phyloP scores from a whole-genome alignment of 2,888 invertebrate species.

The Hydrotaea diabolus region DNA sequence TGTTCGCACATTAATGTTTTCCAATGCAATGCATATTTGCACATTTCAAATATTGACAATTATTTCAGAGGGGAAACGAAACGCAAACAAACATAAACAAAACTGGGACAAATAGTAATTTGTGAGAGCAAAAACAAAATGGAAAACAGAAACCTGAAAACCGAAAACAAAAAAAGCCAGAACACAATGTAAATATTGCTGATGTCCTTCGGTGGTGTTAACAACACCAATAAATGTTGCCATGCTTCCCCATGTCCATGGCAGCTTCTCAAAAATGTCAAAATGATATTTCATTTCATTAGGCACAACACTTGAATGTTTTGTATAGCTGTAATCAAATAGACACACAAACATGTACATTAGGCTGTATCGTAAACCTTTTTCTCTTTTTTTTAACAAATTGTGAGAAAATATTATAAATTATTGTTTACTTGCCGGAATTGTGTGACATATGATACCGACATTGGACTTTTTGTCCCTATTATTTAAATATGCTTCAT shows the following conservation, averaged over 20 bases:
- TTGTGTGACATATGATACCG: too few species aligned
- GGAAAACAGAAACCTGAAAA: background rate
- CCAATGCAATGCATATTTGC: conserved; percentile 30
- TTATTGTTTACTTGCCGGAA: too few species aligned
- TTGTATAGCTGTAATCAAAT: background rate
- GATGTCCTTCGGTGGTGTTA: background rate
- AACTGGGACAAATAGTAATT: conserved; percentile 14
- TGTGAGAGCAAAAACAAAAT: background rate
- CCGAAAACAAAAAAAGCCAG: background rate
- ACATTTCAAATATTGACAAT: conserved; percentile 26
- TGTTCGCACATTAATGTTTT: conserved; percentile 6
- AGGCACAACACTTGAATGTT: conserved; percentile 8
- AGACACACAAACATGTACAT: conserved; percentile 8
- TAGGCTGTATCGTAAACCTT: too few species aligned
- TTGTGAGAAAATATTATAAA: too few species aligned
- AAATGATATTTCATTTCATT: conserved; percentile 42
- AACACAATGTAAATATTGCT: conserved; percentile 14
- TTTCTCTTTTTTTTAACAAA: too few species aligned
- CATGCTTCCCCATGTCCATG: conserved; percentile 6
- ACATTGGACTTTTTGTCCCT: too few species aligned
- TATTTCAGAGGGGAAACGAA: conserved; percentile 1
- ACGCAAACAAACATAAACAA: conserved; percentile 16
- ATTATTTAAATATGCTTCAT: too few species aligned
- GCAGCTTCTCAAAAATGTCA: conserved; percentile 20
- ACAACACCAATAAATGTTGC: conserved; percentile 43